phyloP scores from a whole-genome alignment of 2,888 invertebrate species.

The Sinohyriopsis cumingii region DNA sequence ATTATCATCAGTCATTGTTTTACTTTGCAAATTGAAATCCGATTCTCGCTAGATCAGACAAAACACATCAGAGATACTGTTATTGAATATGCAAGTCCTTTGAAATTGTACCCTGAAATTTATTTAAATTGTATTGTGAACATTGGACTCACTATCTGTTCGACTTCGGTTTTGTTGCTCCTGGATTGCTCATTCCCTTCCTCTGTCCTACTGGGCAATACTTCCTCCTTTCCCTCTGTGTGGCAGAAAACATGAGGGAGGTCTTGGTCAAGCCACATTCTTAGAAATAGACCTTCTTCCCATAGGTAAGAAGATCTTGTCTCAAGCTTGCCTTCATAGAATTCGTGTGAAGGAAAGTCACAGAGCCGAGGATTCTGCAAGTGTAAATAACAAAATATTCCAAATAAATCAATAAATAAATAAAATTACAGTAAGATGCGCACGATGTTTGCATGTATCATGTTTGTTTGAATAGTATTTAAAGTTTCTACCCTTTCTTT shows the following conservation, averaged over 20 bases:
- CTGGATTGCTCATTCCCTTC: constrained; percentile 46
- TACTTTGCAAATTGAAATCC: no score
- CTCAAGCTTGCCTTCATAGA: constrained; percentile 39
- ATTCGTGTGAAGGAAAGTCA: constrained; percentile 47
- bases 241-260: constrained; percentile 41
- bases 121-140: background rate
- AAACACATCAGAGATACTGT: no score
- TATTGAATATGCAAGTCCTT: background rate
- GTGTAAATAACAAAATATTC: no score
- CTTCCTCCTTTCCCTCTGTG: constrained; percentile 44
- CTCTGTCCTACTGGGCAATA: constrained; percentile 33
- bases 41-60: no score
- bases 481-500: no score
- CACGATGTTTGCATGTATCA: no score
- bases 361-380: constrained; percentile 46
- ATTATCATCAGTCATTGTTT: no score
- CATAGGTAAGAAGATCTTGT: constrained; percentile 6
- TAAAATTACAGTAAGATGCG: no score
- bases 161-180: constrained; percentile 42
- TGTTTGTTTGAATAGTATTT: no score
- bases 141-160: constrained; percentile 37
- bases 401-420: no score
- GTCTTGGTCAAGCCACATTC: background rate
- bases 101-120: background rate
- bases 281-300: constrained; percentile 7